A percentile compares a stretch with the other conserved stretches of the same genome.
Evolutionary conservation across 2,113 vertebrate species (phyloP).

Genomic region (Megaceryle torquata): DNA sequence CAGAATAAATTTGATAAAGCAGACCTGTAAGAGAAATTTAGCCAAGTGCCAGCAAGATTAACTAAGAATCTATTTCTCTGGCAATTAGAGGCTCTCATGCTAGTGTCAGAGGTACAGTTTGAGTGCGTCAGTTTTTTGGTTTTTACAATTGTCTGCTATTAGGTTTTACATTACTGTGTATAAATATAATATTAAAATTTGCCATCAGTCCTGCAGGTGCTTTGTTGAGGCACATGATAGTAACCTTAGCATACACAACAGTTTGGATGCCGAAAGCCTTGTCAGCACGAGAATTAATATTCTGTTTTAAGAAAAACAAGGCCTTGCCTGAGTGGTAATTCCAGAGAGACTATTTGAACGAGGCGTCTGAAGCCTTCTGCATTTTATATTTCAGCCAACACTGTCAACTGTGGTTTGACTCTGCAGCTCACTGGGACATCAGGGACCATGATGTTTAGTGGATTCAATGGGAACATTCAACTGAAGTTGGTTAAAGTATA

Average conservation of each 20-base stretch:
- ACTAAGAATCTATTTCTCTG: neutral
- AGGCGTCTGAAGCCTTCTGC: neutral
- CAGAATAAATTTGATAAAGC: neutral
- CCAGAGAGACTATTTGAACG: neutral
- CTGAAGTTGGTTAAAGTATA: neutral
- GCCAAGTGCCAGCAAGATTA: neutral
- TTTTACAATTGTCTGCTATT: neutral
- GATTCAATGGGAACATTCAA: neutral
- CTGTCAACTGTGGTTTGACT: neutral
- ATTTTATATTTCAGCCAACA: neutral
- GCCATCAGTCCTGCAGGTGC: neutral
- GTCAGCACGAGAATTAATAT: neutral
- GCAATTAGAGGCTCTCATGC: neutral
- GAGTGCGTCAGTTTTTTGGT: neutral
- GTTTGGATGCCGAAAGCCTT: neutral
- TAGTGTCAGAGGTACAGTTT: neutral
- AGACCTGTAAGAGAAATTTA: neutral
- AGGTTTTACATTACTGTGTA: neutral
- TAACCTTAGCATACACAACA: neutral
- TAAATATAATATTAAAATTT: neutral
- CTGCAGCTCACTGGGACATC: neutral
- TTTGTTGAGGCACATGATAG: neutral
- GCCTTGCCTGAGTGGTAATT: accelerated
- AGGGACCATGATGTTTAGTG: neutral
- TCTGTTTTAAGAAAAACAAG: neutral